Percentiles rank a stretch among this genome's conserved stretches.
Conservation (phyloP, 2,797 vertebrate species). For the Bradypus variegatus region DNA sequence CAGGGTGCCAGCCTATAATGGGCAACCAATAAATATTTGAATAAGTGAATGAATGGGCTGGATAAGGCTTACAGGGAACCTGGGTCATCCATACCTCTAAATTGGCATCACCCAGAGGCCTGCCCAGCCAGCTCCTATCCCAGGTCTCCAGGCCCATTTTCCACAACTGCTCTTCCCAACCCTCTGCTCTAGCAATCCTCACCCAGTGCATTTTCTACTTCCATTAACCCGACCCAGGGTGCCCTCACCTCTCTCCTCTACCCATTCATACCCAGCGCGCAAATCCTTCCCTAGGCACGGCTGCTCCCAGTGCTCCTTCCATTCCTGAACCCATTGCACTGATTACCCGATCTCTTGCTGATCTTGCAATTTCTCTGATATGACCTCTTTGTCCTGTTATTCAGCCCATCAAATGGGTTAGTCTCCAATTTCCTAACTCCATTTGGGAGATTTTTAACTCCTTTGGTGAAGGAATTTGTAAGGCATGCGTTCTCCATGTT, state of each 20-base stretch:
- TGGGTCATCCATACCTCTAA: neutral
- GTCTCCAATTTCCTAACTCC: neutral
- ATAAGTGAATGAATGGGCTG: neutral
- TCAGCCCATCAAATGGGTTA: neutral
- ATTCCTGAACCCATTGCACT: neutral
- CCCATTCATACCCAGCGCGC: neutral
- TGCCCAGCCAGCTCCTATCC: neutral
- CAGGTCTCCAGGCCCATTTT: neutral
- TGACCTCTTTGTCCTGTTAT: neutral
- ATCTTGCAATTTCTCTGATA: neutral
- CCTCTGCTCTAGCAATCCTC: neutral
- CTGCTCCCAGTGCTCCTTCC: too few species aligned
- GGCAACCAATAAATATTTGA: neutral
- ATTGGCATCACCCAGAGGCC: too few species aligned
- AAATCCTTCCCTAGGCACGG: neutral
- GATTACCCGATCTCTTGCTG: neutral
- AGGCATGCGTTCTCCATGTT: neutral
- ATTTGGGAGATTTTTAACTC: neutral
- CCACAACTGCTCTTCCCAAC: neutral
- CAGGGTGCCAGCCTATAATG: neutral
- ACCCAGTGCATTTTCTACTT: neutral
- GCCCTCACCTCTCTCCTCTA: neutral
- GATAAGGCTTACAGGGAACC: neutral
- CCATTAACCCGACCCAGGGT: neutral
- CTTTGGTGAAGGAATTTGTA: neutral